Percentiles rank a stretch among this genome's conserved stretches.
Conservation (phyloP, 2,888 invertebrate species). For the Eurytoma californica region DNA sequence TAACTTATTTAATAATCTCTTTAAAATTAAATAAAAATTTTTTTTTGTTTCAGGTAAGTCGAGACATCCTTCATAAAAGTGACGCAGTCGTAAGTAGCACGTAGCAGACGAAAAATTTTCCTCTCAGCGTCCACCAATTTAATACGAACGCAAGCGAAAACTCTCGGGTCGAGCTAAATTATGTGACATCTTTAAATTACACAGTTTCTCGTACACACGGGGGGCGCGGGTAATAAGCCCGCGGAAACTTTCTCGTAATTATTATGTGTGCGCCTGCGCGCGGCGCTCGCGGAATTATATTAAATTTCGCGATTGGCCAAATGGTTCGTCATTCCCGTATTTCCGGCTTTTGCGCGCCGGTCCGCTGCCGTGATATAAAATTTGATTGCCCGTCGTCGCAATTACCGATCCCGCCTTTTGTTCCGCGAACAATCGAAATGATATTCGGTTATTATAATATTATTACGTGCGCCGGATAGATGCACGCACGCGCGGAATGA, state of each 20-base stretch:
- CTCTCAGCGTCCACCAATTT: no score
- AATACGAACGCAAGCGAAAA: background rate
- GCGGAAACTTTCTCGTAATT: conserved; percentile 19
- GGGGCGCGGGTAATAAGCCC: background rate
- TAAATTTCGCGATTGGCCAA: conserved; percentile 41
- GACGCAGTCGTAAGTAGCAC: background rate
- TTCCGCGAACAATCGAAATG: conserved; percentile 35
- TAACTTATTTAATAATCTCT: background rate
- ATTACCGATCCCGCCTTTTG: conserved; percentile 21
- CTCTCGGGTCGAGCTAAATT: no score
- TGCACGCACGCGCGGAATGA: background rate
- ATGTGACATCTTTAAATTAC: no score
- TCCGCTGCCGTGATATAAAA: conserved; percentile 26
- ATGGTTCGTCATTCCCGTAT: conserved; percentile 33
- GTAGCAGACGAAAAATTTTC: background rate
- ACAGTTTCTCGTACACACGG: background rate
- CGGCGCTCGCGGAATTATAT: conserved; percentile 22
- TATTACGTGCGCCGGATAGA: background rate
- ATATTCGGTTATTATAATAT: conserved; percentile 42
- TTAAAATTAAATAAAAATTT: background rate
- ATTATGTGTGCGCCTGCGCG: background rate
- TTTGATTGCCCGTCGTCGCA: conserved; percentile 37
- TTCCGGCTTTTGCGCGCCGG: conserved; percentile 42
- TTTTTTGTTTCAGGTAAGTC: conserved; percentile 34
- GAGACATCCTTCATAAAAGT: background rate